A percentile compares a stretch with the other conserved stretches of the same genome.
Evolutionary conservation across 2,113 vertebrate genomes (phyloP).

Genomic region (Muscicapa adusta): DNA sequence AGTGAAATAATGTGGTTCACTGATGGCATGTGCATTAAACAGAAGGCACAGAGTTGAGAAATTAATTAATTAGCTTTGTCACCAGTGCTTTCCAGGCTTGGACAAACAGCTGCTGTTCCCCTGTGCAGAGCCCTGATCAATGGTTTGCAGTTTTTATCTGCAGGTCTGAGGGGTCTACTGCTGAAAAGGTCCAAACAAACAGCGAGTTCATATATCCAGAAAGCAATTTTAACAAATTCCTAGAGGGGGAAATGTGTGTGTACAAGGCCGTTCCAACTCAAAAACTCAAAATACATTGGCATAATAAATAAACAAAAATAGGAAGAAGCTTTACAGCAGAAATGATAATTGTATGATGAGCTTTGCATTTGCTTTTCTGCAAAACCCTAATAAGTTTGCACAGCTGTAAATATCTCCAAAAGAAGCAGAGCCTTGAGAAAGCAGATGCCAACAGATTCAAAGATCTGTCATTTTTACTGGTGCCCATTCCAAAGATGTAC

Average conservation of each 20-base stretch:
- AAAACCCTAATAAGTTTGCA: neutral
- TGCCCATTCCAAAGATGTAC: neutral
- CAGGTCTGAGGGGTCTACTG: neutral
- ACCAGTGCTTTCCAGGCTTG: neutral
- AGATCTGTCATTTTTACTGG: neutral
- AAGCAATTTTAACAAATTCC: neutral
- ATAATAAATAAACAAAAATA: constrained; percentile 25
- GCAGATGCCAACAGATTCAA: neutral
- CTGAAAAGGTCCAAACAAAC: neutral
- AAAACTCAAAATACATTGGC: neutral
- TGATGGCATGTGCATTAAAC: neutral
- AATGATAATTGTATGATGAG: neutral
- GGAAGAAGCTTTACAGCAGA: constrained; percentile 7
- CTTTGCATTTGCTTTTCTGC: constrained; percentile 21
- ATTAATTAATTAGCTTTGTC: constrained; percentile 12
- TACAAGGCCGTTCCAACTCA: neutral
- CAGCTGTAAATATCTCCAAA: neutral
- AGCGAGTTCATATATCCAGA: neutral
- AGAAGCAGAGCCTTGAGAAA: neutral
- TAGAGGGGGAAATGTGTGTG: neutral
- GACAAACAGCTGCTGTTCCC: neutral
- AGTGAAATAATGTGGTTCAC: neutral
- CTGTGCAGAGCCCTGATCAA: neutral
- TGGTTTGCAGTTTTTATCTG: neutral
- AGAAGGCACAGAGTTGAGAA: neutral